A percentile compares a stretch with the other conserved stretches of the same genome.
Conservation (phyloP, 2,888 invertebrate species). For the Pandemis heparana region DNA sequence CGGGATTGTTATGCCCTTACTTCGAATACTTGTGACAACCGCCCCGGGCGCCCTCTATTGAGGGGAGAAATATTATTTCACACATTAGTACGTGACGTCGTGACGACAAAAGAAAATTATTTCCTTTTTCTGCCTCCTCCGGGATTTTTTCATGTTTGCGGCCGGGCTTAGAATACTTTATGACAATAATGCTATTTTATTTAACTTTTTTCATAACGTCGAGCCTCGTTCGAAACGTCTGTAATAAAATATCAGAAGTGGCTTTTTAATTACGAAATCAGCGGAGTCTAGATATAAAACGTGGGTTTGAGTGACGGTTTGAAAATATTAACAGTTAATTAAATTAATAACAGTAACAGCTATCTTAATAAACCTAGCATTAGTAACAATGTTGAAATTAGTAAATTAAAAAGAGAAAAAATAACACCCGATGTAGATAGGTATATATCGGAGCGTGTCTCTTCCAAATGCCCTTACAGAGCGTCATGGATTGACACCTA, state of each 20-base stretch:
- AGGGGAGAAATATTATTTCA: conserved; percentile 71
- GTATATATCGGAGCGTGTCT: too few relatives aligned
- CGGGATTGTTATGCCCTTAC: conserved; percentile 51
- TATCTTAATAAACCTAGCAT: too few relatives aligned
- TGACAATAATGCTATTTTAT: conserved; percentile 13
- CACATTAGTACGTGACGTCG: conserved; percentile 66
- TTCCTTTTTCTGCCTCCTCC: conserved; percentile 52
- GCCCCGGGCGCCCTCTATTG: conserved; percentile 65
- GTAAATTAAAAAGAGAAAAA: too few relatives aligned
- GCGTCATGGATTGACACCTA: too few relatives aligned
- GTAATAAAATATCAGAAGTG: neutral
- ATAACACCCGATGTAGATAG: too few relatives aligned
- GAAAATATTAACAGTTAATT: neutral
- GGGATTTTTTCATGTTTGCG: conserved; percentile 49
- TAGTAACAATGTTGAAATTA: too few relatives aligned
- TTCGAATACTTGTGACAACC: conserved; percentile 53
- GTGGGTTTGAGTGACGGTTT: neutral
- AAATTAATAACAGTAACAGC: too few relatives aligned
- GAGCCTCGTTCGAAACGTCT: conserved; percentile 1
- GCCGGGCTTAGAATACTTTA: conserved; percentile 32
- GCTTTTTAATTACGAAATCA: conserved; percentile 1
- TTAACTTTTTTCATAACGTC: conserved; percentile 9
- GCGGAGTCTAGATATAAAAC: neutral
- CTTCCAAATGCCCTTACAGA: too few relatives aligned
- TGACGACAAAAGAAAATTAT: conserved; percentile 60